A percentile compares a stretch with the other conserved stretches of the same genome.
Evolutionary conservation across 2,113 vertebrate species (phyloP).

Genomic region (Xiphophorus maculatus): DNA sequence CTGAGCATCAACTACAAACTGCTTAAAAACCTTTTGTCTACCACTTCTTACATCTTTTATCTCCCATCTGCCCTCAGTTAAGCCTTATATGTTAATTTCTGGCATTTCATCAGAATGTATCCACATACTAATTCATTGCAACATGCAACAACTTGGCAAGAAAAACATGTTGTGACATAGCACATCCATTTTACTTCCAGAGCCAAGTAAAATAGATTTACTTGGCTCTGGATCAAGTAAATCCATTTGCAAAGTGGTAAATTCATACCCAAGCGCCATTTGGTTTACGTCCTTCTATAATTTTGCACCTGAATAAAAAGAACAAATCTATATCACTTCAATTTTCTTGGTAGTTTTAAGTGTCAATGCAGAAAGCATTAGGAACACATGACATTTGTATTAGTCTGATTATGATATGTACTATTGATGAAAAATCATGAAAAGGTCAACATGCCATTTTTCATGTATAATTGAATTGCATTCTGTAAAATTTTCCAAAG

Average conservation of each 20-base stretch:
- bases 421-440: neutral
- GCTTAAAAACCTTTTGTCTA: constrained; percentile 1
- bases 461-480: neutral
- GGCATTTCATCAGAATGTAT: constrained; percentile 25
- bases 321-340: too few relatives aligned
- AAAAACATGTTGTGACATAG: neutral
- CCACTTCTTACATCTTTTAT: constrained; percentile 39
- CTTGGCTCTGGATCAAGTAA: too few relatives aligned
- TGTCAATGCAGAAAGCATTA: neutral
- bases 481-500: neutral
- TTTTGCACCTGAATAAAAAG: too few relatives aligned
- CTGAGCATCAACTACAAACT: constrained; percentile 14
- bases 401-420: neutral
- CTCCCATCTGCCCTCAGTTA: constrained; percentile 14
- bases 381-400: neutral
- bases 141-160: neutral
- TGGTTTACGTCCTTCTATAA: too few relatives aligned
- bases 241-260: too few relatives aligned
- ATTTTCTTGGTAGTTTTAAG: too few relatives aligned
- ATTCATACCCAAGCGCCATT: too few relatives aligned
- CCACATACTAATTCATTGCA: constrained; percentile 42
- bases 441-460: neutral
- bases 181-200: neutral
- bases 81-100: constrained; percentile 49
- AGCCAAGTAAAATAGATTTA: too few relatives aligned